A percentile compares a stretch with the other conserved stretches of the same genome.
phyloP scores from a whole-genome alignment of 2,888 invertebrate genomes.

The Papilio elwesi region DNA sequence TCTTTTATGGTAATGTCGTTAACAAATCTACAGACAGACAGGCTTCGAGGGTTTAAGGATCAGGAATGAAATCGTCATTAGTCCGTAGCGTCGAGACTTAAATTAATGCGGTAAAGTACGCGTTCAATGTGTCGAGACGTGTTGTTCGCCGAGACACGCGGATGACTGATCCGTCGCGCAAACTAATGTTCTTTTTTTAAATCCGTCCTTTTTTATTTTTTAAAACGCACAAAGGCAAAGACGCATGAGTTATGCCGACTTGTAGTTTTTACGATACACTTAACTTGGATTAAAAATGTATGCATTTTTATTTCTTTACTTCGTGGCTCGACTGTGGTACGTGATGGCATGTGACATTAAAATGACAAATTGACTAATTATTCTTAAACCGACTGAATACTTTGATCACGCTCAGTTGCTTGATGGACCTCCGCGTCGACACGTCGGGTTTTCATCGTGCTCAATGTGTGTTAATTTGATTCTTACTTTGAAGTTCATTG shows the following conservation, averaged over 20 bases:
- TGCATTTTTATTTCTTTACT: slow-evolving; percentile 69
- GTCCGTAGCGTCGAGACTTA: slow-evolving; percentile 57
- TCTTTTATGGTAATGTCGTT: slow-evolving; percentile 2
- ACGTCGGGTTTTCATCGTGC: slow-evolving; percentile 56
- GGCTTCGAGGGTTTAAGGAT: slow-evolving; percentile 52
- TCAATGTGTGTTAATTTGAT: slow-evolving; percentile 52
- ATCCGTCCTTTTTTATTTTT: slow-evolving; percentile 69
- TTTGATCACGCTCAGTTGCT: slow-evolving; percentile 66
- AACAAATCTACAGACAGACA: slow-evolving; percentile 36
- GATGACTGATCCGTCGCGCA: slow-evolving; percentile 81
- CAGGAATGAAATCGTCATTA: slow-evolving; percentile 72
- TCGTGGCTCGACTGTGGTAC: slow-evolving; percentile 60
- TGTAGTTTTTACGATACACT: slow-evolving; percentile 80
- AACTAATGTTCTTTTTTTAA: slow-evolving; percentile 79
- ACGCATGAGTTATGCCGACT: slow-evolving; percentile 79
- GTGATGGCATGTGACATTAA: slow-evolving; percentile 84
- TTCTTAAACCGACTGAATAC: slow-evolving; percentile 79
- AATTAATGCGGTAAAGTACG: slow-evolving; percentile 59
- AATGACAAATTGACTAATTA: slow-evolving; percentile 84
- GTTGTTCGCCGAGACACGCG: slow-evolving; percentile 68
- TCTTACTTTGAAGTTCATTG: slow-evolving; percentile 60
- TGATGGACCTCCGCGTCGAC: slow-evolving; percentile 68
- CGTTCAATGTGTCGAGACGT: slow-evolving; percentile 69
- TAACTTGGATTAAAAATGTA: slow-evolving; percentile 78
- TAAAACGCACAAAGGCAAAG: slow-evolving; percentile 76